Evolutionary conservation across 2,113 vertebrate genomes (phyloP), one percentile per base, ranked within the genome.

Genomic region (Trochalopteron elliotii): DNA sequence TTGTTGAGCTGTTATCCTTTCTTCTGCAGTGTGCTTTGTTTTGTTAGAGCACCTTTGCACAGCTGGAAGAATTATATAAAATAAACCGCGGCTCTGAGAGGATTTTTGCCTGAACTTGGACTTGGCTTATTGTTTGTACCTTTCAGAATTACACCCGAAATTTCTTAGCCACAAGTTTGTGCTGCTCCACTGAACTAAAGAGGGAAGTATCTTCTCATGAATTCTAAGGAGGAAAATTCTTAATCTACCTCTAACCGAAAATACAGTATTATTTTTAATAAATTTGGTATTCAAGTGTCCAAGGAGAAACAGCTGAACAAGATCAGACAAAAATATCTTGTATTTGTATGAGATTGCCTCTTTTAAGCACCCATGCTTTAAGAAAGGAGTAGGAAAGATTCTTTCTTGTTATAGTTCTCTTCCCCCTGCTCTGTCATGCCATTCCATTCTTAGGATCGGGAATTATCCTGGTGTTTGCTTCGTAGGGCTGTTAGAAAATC

Each of bases 1-100:
- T 45, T 30, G 17, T 49, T 53, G 57, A 72, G 25, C 42, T 70
- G 31, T 67, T 81, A 72, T 14, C 31, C 53, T 55, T 71, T 61
- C 44, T 85, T 83, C 68, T 67, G 63, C 76, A 31, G 12, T 1
- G 0, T 72, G 59, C 31, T 82, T 17, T 89, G 65, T 67, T 93
- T 93, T 83, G 68, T 90, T 69, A 87, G 56, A 83, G 27, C 86
- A 95, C 89, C 80, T 94, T 90, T 76, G 56, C 74, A 76, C 74
- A 81, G 56, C 69, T 94, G 83, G 77, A 87, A 93, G 77, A 78
- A 65, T 91, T 52, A 28, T 40, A 22, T 61, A 44, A 89, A 94
- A 91, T 70, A 87, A 89, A 82, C 47, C 80, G 37, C 89, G 87
- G 49, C 39, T 61, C 64, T 57, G 15, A 56, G 94, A 75, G 57